Base-by-base conservation (phyloP, 2,888 invertebrate genomes). In the Ormyrus nitidulus region DNA sequence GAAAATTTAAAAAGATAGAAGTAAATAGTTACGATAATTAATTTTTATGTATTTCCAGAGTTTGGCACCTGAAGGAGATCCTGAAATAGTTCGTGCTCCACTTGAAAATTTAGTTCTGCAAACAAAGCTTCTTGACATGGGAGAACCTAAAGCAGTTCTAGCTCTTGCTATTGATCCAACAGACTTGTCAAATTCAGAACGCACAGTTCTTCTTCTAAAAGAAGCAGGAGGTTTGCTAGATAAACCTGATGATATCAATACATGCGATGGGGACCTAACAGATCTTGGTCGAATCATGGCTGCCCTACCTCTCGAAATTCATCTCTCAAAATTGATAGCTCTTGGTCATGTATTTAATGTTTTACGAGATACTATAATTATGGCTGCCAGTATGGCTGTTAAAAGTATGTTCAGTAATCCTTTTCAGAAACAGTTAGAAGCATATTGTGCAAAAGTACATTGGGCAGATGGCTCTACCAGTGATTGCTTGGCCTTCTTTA, bases 161-260 rank as follows among this genome's bases (percentile, higher is more conserved):
- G 97, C 96, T 0, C 91, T 96, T 51, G 96, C 98, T 0, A 92
- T 99, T 90, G 95, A 96, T 86, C 97, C 98, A 13, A 99, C 99
- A 0, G 94, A 96, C 88, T 91, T 97, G 56, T 92, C 93, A 44
- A 96, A 96, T 87, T 95, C 99, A 84, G 93, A 94, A 81, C 93
- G 94, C 75, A 97, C 98, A 0, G 93, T 98, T 83, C 92, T 97
- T n/a, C 92, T 94, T 59, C 91, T 99, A 4, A 98, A 98, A 92
- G 96, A 96, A 92, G 91, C 94, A n/a, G 97, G 98, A 8, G 98
- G 95, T 0, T 88, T 98, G 8, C 34, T 86, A 0, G 93, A 94
- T 78, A 93, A 93, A 53, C 93, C 93, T 0, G 89, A 92, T 0
- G 91, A 93, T 58, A 87, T 90, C 44, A 92, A 92, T 88, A 89